A percentile compares a stretch with the other conserved stretches of the same genome.
Evolutionary conservation across 2,888 invertebrate genomes (phyloP).

Genomic region (Pollenia labialis): DNA sequence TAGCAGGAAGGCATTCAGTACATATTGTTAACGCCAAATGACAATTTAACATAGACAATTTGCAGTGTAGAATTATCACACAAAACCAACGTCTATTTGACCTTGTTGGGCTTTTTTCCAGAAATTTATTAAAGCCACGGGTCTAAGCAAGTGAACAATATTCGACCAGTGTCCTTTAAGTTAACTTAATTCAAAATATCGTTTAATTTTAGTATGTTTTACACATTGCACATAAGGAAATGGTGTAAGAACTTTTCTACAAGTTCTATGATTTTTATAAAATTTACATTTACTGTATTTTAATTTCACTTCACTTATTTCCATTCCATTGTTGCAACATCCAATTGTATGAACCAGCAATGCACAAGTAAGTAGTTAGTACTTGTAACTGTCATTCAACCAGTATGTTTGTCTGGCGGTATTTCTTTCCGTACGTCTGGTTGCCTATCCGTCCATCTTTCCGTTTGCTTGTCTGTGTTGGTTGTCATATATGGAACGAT

Average conservation of each 20-base stretch:
- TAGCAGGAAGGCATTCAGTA: no score
- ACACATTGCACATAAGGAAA: not conserved
- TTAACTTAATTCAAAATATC: no score
- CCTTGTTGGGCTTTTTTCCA: no score
- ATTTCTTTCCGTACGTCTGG: slow-evolving; percentile 50
- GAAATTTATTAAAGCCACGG: no score
- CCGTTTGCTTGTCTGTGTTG: slow-evolving; percentile 27
- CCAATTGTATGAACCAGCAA: slow-evolving; percentile 38
- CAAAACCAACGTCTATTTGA: no score
- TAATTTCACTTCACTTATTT: slow-evolving; percentile 48
- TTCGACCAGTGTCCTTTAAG: no score
- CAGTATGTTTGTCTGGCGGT: slow-evolving; percentile 45
- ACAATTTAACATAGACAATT: no score
- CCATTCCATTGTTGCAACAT: slow-evolving; percentile 48
- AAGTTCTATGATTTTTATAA: slow-evolving; percentile 20
- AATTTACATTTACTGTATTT: slow-evolving; percentile 60
- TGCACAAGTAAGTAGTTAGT: slow-evolving; percentile 12
- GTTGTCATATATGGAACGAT: slow-evolving; percentile 23
- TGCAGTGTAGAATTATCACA: no score
- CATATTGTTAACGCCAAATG: no score
- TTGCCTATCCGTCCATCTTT: slow-evolving; percentile 40
- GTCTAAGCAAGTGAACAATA: no score
- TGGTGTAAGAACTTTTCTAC: slow-evolving; percentile 17
- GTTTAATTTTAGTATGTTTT: no score
- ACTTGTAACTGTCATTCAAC: slow-evolving; percentile 46